Percentiles rank a stretch among this genome's conserved stretches.
These are phyloP conservation scores for Fissipunctia ypsillon DNA, from an alignment of 2,888 invertebrate species.

Conservation along the genomic window DNA sequence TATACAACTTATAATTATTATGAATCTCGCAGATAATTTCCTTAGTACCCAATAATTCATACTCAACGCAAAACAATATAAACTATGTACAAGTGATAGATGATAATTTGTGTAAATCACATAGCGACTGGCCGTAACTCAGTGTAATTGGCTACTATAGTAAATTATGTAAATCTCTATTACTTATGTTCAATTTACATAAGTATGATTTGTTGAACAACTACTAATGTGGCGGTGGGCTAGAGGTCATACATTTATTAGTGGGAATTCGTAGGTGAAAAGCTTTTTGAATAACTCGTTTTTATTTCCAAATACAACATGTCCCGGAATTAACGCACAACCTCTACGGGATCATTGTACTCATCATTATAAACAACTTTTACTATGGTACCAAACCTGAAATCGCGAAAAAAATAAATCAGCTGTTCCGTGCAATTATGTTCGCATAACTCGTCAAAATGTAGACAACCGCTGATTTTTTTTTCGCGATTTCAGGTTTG, in stretches of 20 bases:
- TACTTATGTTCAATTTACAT: constrained; percentile 69
- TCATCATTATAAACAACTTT: too few relatives aligned
- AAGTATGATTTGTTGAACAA: constrained; percentile 70
- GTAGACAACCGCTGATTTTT: too few relatives aligned
- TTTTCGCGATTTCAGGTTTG: too few relatives aligned
- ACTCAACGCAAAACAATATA: constrained; percentile 46
- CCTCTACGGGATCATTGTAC: too few relatives aligned
- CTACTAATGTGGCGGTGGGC: constrained; percentile 50
- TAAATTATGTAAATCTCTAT: constrained; percentile 74
- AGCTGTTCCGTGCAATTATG: too few relatives aligned
- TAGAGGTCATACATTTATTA: constrained; percentile 42
- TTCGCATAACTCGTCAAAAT: too few relatives aligned
- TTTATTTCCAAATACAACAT: too few relatives aligned
- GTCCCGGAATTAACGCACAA: too few relatives aligned
- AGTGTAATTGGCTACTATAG: constrained; percentile 64
- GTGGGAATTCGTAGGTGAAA: not conserved
- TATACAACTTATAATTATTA: too few relatives aligned
- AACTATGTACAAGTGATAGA: constrained; percentile 45
- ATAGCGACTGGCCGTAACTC: constrained; percentile 57
- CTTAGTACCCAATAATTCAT: constrained; percentile 38
- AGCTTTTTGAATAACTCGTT: constrained; percentile 11
- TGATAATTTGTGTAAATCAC: constrained; percentile 66
- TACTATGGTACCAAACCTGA: too few relatives aligned
- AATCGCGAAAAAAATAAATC: too few relatives aligned
- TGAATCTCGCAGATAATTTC: constrained; percentile 15